Conservation (phyloP, 2,113 vertebrate species). For the Beaufortia kweichowensis region DNA sequence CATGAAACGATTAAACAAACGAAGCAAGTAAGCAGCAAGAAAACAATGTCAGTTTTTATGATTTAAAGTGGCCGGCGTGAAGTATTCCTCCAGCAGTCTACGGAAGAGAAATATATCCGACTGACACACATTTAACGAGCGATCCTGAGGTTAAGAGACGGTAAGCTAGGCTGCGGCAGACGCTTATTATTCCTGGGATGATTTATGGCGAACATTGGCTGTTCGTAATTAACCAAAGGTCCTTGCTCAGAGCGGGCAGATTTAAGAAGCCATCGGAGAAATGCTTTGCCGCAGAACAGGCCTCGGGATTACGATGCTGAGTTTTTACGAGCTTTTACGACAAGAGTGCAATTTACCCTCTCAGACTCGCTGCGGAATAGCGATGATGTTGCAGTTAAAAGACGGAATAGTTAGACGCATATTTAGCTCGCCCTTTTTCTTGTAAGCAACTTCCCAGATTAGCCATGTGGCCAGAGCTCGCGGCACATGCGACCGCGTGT, state of each 20-base stretch:
- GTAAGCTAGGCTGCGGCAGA: conserved; percentile 62
- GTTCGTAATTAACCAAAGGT: conserved; percentile 71
- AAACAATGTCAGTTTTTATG: conserved; percentile 55
- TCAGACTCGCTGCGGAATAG: conserved; percentile 29
- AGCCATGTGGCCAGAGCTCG: conserved; percentile 23
- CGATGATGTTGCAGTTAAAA: conserved; percentile 27
- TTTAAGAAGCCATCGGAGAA: conserved; percentile 66
- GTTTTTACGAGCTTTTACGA: conserved; percentile 63
- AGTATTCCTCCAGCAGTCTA: conserved; percentile 63
- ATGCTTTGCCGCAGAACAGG: conserved; percentile 65
- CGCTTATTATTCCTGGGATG: conserved; percentile 67
- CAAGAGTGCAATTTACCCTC: conserved; percentile 59
- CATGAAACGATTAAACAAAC: conserved; percentile 42
- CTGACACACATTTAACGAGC: conserved; percentile 70
- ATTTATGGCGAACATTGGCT: conserved; percentile 67
- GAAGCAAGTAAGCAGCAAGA: conserved; percentile 51
- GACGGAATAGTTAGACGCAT: not conserved
- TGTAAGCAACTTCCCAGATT: conserved; percentile 55
- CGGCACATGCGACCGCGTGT: not conserved
- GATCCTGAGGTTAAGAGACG: conserved; percentile 72
- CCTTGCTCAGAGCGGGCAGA: conserved; percentile 61
- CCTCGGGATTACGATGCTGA: conserved; percentile 60
- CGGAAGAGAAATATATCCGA: conserved; percentile 61
- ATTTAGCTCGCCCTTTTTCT: not conserved
- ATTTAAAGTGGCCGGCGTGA: conserved; percentile 51